Percentiles rank a stretch among this genome's conserved stretches.
Evolutionary conservation across 2,888 invertebrate species (phyloP).

Genomic region (Omphaloscelis lunosa): DNA sequence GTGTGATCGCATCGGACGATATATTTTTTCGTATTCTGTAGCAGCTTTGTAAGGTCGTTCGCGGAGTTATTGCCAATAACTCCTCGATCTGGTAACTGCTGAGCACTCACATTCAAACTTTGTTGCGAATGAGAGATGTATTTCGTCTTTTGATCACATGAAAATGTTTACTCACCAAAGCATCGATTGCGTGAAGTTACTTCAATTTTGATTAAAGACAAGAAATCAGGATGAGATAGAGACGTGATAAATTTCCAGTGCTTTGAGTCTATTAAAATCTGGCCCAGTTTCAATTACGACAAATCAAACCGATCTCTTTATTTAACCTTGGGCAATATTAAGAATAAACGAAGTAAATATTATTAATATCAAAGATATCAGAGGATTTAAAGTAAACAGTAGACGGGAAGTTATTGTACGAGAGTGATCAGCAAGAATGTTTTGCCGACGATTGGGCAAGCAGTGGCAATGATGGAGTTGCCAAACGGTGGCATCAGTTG

Average conservation of each 20-base stretch:
- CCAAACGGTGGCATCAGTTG: conserved; percentile 60
- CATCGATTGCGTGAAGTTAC: conserved; percentile 13
- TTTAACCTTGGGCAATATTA: conserved; percentile 34
- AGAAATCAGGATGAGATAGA: conserved; percentile 7
- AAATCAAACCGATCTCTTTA: conserved; percentile 33
- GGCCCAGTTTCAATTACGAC: conserved; percentile 35
- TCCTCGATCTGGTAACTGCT: conserved; percentile 25
- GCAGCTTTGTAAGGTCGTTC: conserved; percentile 53
- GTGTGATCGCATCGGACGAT: conserved; percentile 45
- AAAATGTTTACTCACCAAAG: background rate
- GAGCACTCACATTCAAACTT: conserved; percentile 26
- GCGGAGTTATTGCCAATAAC: conserved; percentile 48
- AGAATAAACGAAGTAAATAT: conserved; percentile 34
- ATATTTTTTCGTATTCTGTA: conserved; percentile 53
- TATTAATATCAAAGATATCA: conserved; percentile 44
- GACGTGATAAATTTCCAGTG: conserved; percentile 27
- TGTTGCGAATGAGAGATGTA: conserved; percentile 30
- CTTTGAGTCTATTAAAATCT: conserved; percentile 16
- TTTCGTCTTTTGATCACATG: conserved; percentile 17
- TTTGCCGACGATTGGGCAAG: conserved; percentile 56
- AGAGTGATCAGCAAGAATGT: conserved; percentile 41
- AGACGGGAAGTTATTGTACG: conserved; percentile 50
- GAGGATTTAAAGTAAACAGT: conserved; percentile 43
- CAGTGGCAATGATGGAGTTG: conserved; percentile 54
- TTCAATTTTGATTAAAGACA: conserved; percentile 28